Percentiles rank a stretch among this genome's conserved stretches.
Evolutionary conservation across 2,113 vertebrate species (phyloP).

Genomic region (Xiphophorus maculatus): DNA sequence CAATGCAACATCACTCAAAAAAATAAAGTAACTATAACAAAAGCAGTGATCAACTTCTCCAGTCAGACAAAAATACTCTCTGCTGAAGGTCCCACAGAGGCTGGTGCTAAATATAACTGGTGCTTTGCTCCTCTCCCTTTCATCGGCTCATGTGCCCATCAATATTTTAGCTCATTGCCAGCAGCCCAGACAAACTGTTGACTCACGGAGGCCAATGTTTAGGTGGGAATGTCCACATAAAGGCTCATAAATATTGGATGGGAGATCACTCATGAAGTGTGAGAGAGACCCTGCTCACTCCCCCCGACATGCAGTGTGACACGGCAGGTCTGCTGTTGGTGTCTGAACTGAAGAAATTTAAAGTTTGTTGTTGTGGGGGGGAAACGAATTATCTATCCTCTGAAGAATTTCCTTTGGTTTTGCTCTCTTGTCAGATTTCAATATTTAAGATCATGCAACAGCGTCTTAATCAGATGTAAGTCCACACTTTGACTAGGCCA

Average conservation of each 20-base stretch:
- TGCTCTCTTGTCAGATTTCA: not conserved
- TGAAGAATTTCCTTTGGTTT: not conserved
- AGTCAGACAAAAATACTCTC: conserved; percentile 60
- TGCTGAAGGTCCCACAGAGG: conserved; percentile 46
- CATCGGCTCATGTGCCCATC: conserved; percentile 54
- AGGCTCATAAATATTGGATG: not conserved
- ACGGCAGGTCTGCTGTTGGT: not conserved
- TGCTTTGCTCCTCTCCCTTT: conserved; percentile 36
- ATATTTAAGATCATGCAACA: no score
- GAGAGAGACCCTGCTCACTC: not conserved
- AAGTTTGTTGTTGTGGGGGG: no score
- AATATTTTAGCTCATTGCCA: conserved; percentile 50
- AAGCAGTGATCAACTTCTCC: conserved; percentile 41
- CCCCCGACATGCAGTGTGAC: not conserved
- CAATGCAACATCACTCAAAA: conserved; percentile 45
- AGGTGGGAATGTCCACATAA: conserved; percentile 12
- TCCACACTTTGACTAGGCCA: no score
- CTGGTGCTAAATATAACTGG: conserved; percentile 63
- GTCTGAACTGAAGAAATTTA: not conserved
- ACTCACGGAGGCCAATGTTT: conserved; percentile 43
- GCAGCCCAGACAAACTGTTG: conserved; percentile 33
- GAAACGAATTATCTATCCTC: not conserved
- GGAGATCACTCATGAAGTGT: not conserved
- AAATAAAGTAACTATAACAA: conserved; percentile 34
- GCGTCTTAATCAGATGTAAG: no score